Evolutionary conservation across 2,797 vertebrate genomes (phyloP), one percentile per base, ranked within the genome.

Genomic region (Rhinatrema bivittatum): DNA sequence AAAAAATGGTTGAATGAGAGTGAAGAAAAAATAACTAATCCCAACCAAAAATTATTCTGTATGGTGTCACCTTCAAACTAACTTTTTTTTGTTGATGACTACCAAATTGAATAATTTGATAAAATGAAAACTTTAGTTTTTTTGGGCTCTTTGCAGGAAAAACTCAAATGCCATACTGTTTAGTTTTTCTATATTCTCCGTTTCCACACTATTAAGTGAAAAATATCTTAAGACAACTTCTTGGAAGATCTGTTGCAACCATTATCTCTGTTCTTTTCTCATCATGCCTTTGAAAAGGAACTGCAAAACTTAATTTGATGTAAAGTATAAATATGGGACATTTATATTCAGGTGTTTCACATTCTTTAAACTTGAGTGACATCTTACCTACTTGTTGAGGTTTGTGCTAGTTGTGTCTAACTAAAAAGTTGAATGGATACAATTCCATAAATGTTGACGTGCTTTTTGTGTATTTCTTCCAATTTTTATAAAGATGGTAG

Each of bases 161-260:
- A 56, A 26, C 33, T 42, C 69, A 63, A 40, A 2, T 3, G 44
- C 18, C 0, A 1, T 18, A 28, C 21, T 29, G 6, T 53, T 51
- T n/a, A n/a, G n/a, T n/a, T n/a, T n/a, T n/a, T 32, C 33, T 24
- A 3, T 36, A 53, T 56, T 56, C 36, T 49, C 46, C 36, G 18
- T 37, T 31, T 33, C 55, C 54, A 14, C 42, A 6, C 47, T 43
- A 46, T 36, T 57, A 47, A 39, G 29, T 27, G 51, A 29, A n/a
- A 27, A 32, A 11, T 39, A 16, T 51, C 28, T 20, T 15, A 12
- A n/a, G 58, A 65, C 33, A 50, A 29, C 49, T 63, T 60, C 42
- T 33, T 46, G 27, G 65, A 78, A 83, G 77, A 71, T 68, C 79
- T 83, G 88, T 77, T 79, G 91, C 91, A 96, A 91, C 94, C 89